A percentile compares a stretch with the other conserved stretches of the same genome.
Conservation (phyloP, 2,113 vertebrate genomes). For the Ctenomys sociabilis region DNA sequence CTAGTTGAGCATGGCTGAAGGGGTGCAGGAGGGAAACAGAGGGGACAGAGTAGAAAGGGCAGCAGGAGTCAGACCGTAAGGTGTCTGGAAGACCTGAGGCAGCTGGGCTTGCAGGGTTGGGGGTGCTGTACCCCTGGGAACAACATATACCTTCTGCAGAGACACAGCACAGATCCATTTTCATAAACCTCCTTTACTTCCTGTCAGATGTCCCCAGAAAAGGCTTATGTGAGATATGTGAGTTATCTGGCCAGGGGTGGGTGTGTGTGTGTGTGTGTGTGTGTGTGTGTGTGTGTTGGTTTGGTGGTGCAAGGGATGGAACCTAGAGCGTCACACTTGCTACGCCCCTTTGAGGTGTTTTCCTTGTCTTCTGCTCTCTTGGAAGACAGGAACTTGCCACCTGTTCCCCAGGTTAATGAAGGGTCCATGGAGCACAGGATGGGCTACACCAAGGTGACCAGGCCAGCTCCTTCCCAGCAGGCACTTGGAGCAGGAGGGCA, state of each 20-base stretch:
- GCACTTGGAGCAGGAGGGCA: too few relatives aligned
- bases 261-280: background rate
- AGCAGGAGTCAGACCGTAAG: background rate
- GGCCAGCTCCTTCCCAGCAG: background rate
- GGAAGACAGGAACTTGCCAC: background rate
- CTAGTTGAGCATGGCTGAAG: background rate
- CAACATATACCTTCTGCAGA: background rate
- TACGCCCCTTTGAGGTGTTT: background rate
- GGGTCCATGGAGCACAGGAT: background rate
- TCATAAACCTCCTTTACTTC: background rate
- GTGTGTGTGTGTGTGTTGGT: background rate
- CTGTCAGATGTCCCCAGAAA: background rate
- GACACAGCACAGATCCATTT: background rate
- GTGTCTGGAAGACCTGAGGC: background rate
- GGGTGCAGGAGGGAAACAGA: background rate
- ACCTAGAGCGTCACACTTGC: background rate
- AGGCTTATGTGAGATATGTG: rapidly evolving
- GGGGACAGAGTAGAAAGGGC: background rate
- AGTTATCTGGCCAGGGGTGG: too few relatives aligned
- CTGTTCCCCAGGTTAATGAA: background rate
- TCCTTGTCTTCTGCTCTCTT: background rate
- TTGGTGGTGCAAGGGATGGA: background rate
- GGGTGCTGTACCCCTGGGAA: background rate
- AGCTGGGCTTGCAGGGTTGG: background rate
- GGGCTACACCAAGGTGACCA: too few relatives aligned